These are phyloP conservation scores for Cuniculus paca DNA, from an alignment of 2,797 vertebrate species.

Conservation along the genomic window DNA sequence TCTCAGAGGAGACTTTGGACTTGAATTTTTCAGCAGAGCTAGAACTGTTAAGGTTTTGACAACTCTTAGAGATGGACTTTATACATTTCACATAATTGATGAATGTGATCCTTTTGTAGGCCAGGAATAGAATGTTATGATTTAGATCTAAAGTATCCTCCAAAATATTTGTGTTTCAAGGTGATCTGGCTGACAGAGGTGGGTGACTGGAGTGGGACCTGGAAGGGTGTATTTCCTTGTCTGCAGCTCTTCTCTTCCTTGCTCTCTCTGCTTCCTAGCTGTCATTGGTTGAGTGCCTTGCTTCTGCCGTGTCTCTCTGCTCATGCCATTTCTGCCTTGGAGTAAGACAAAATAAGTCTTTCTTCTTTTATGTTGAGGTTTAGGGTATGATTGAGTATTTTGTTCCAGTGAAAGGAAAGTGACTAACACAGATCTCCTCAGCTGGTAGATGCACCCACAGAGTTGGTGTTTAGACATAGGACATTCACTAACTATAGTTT, in stretches of 20 bases:
- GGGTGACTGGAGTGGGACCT: background rate
- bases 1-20: background rate
- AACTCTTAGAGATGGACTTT: background rate
- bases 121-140: background rate
- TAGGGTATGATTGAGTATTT: background rate
- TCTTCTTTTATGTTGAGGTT: background rate
- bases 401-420: background rate
- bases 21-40: background rate
- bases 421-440: background rate
- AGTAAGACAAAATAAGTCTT: background rate
- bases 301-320: background rate
- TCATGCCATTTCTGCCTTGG: background rate
- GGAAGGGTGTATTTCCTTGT: background rate
- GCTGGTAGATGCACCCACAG: background rate
- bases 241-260: background rate
- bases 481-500: background rate
- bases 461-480: background rate
- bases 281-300: background rate
- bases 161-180: background rate
- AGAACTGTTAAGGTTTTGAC: background rate
- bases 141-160: background rate
- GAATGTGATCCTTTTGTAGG: background rate
- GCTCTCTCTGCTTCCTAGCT: background rate
- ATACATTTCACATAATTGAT: background rate
- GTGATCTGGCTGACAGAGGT: background rate